These are phyloP conservation scores for Elachura formosa DNA, from an alignment of 2,113 vertebrate species.

Conservation along the genomic window DNA sequence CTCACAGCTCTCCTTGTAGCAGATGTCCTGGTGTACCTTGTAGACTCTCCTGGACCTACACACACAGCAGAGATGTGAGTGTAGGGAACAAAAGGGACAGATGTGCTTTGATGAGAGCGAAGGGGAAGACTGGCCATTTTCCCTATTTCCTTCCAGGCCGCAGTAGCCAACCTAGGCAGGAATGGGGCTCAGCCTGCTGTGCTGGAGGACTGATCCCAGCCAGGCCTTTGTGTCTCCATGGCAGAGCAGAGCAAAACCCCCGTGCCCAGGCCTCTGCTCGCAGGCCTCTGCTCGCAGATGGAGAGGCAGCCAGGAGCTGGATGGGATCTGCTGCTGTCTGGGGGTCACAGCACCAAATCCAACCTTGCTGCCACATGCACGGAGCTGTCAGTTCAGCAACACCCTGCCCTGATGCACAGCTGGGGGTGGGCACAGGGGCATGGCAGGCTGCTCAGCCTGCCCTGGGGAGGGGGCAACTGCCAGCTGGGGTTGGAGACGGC, in stretches of 20 bases:
- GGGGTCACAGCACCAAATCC: background rate
- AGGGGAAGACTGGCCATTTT: background rate
- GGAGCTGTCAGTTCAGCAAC: background rate
- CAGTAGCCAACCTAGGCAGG: background rate
- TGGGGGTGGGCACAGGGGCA: background rate
- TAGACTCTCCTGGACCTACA: constrained; percentile 87
- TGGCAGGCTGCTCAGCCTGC: background rate
- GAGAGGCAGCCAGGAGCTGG: background rate
- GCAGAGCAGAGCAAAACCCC: background rate
- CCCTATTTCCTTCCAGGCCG: background rate
- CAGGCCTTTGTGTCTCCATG: background rate
- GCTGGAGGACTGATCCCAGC: background rate
- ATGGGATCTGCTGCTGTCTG: background rate
- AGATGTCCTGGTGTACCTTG: constrained; percentile 86
- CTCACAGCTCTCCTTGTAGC: constrained; percentile 88
- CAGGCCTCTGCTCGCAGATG: background rate
- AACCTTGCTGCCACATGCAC: background rate
- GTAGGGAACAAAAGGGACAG: background rate
- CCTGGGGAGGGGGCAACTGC: background rate
- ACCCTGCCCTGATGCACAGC: background rate
- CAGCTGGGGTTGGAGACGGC: background rate
- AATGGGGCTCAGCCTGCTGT: background rate
- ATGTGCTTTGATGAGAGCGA: background rate
- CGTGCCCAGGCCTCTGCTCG: background rate
- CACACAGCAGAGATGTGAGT: background rate